phyloP scores from a whole-genome alignment of 2,113 vertebrate species.

The Pterocles gutturalis region DNA sequence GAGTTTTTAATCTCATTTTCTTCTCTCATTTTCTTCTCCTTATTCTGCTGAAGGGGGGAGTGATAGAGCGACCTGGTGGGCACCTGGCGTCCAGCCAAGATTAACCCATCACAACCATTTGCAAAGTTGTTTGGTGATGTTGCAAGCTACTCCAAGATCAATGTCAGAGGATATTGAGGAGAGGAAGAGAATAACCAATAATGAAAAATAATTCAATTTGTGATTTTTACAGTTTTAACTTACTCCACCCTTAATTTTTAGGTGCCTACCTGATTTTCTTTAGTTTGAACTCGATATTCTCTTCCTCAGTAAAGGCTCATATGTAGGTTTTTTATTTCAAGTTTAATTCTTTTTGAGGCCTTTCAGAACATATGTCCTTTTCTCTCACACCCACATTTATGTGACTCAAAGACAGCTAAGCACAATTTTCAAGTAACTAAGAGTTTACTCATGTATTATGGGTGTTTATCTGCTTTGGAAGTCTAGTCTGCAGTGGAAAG shows the following conservation, averaged over 20 bases:
- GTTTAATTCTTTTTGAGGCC: neutral
- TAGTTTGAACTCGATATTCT: neutral
- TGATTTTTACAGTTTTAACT: neutral
- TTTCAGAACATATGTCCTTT: conserved; percentile 1
- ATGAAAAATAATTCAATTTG: neutral
- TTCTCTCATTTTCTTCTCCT: too few species aligned
- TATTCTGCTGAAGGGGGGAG: too few species aligned
- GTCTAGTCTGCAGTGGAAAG: neutral
- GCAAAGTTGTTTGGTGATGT: neutral
- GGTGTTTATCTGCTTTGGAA: neutral
- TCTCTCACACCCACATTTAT: neutral
- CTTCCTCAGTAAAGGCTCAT: neutral
- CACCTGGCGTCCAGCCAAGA: too few species aligned
- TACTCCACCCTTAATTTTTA: neutral
- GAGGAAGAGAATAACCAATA: neutral
- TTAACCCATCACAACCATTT: neutral
- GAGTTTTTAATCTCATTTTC: too few species aligned
- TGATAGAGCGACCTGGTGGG: too few species aligned
- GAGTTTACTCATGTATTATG: neutral
- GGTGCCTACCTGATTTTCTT: neutral
- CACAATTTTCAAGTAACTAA: neutral
- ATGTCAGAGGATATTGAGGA: neutral
- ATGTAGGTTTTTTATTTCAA: neutral
- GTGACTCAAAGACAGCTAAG: conserved; percentile 33
- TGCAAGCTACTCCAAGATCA: neutral